Base-by-base conservation (phyloP, 2,888 invertebrate genomes). In the Andricus quercusramuli region DNA sequence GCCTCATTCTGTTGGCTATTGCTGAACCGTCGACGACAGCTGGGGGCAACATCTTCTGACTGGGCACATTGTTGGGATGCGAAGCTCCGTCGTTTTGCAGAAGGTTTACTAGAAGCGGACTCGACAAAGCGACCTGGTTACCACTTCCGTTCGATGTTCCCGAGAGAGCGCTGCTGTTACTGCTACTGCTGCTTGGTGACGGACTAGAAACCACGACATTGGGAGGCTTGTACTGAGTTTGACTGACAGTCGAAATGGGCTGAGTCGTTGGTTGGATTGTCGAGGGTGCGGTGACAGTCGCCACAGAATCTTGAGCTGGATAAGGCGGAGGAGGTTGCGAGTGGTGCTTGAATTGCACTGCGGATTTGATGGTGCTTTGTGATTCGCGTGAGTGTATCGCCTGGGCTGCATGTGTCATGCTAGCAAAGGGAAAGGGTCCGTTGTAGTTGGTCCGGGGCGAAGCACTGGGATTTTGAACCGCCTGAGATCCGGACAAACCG, bases 31-130 rank as follows among this genome's bases (percentile, higher is more conserved):
- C 92, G 4, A 91, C 89, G 11, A 90, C 86, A 22, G 90, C 89
- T 15, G 92, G 91, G 22, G 92, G 91, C 78, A 90, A 87, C 92
- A 93, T 92, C 81, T 93, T 93, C 41, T 90, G 91, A 78, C 86
- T 88, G 13, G 90, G 79, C 56, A 87, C 86, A 62, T 90, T 90
- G 79, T 91, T 89, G 25, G 91, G 89, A 83, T 92, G 94, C 83
- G 94, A 89, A 62, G 90, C 89, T 74, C 94, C 96, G 90, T 98
- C 98, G 90, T 97, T 98, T 93, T 98, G 98, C 88, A 98, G 94
- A 86, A 98, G 93, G 93, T 98, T 98, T 51, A 98, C 98, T 85
- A 98, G 94, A 86, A 98, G 93, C 32, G 98, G 98, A 90, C 98
- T 98, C 85, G 96, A 97, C 93, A 96, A 95, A 80, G 96, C 97